phyloP scores from a whole-genome alignment of 2,797 vertebrate species.

The Gambelia wislizenii region DNA sequence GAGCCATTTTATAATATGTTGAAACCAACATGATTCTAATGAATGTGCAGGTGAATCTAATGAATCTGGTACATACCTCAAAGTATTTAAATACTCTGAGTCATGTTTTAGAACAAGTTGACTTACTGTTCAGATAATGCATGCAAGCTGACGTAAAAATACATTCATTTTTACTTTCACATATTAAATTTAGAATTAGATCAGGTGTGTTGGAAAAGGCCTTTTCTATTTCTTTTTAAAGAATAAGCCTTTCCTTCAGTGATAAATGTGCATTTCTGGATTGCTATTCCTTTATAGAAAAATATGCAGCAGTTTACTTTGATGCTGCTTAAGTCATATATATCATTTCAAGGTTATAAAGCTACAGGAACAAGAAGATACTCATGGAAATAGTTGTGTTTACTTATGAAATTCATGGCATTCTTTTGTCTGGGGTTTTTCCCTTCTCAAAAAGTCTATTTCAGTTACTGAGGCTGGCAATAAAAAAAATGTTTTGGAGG shows the following conservation, averaged over 20 bases:
- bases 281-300: not conserved
- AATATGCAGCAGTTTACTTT: not conserved
- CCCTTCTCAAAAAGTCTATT: not conserved
- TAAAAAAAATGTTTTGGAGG: slow-evolving; percentile 39
- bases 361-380: not conserved
- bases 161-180: not conserved
- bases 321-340: not conserved
- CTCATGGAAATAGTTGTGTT: slow-evolving; percentile 6
- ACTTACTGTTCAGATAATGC: not conserved
- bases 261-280: not conserved
- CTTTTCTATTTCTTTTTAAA: too few species aligned
- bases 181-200: not conserved
- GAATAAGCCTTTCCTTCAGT: not conserved
- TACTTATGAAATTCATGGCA: not conserved
- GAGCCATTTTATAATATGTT: not conserved
- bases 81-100: not conserved
- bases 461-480: slow-evolving; percentile 38
- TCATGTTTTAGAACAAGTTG: not conserved
- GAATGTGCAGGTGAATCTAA: not conserved
- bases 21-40: not conserved
- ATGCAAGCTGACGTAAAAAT: not conserved
- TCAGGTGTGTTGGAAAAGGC: not conserved
- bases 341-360: not conserved
- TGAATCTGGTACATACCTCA: not conserved
- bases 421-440: not conserved